phyloP scores from a whole-genome alignment of 2,113 vertebrate species.

The Noturus placidus region DNA sequence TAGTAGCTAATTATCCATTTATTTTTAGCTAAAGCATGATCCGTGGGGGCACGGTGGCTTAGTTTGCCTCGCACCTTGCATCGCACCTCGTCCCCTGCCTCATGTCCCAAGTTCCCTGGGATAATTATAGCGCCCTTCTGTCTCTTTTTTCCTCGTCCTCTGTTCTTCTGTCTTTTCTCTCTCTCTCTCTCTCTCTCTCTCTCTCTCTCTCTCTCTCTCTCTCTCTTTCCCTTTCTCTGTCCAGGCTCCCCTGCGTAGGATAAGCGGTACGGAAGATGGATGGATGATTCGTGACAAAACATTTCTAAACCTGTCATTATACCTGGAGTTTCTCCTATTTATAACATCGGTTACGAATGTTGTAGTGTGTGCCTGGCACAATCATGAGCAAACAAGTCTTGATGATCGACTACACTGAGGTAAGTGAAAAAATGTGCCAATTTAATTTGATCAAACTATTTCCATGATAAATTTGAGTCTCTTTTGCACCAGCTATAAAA shows the following conservation, averaged over 20 bases:
- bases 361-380: neutral
- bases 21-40: neutral
- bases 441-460: neutral
- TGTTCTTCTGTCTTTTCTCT: too few species aligned
- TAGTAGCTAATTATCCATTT: neutral
- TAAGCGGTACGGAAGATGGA: too few species aligned
- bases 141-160: too few species aligned
- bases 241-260: too few species aligned
- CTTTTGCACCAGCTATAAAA: neutral
- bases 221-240: too few species aligned
- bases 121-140: too few species aligned
- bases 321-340: neutral
- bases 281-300: neutral
- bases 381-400: neutral
- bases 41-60: neutral
- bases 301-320: neutral
- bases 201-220: too few species aligned
- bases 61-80: too few species aligned
- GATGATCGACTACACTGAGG: neutral
- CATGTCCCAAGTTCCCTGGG: too few species aligned
- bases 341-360: neutral
- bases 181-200: too few species aligned
- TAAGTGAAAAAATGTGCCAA: neutral
- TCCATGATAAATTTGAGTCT: neutral
- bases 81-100: too few species aligned